phyloP scores from a whole-genome alignment of 2,797 vertebrate genomes.

The Podargus strigoides region DNA sequence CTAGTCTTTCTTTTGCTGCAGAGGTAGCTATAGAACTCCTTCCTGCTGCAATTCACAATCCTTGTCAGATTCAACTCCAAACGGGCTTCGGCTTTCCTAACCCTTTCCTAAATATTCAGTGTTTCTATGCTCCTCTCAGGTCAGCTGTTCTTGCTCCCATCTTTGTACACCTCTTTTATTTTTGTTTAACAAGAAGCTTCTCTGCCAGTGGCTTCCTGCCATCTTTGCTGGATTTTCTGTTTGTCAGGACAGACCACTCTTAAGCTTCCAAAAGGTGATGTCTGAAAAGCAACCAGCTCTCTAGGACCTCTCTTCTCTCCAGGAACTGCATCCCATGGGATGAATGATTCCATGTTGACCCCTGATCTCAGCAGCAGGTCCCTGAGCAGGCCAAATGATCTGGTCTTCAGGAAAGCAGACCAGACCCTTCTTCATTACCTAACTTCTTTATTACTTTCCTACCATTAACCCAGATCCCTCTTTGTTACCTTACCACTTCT shows the following conservation, averaged over 20 bases:
- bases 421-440: not conserved
- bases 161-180: not conserved
- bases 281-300: not conserved
- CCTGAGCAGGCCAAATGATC: not conserved
- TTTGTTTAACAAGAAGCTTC: not conserved
- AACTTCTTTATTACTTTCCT: not conserved
- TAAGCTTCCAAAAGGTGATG: not conserved
- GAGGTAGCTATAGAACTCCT: not conserved
- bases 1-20: not conserved
- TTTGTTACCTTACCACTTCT: not conserved
- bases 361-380: not conserved
- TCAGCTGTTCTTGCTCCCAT: not conserved
- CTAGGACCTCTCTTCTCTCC: not conserved
- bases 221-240: not conserved
- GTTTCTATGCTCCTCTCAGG: not conserved
- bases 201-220: not conserved
- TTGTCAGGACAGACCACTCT: not conserved
- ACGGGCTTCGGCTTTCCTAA: not conserved
- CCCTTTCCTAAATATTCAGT: not conserved
- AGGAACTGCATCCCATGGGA: not conserved
- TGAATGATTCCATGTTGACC: not conserved
- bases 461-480: not conserved
- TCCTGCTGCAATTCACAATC: not conserved
- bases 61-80: not conserved
- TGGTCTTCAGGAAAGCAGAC: not conserved